phyloP scores from a whole-genome alignment of 2,888 invertebrate genomes.

The Noctua janthina region DNA sequence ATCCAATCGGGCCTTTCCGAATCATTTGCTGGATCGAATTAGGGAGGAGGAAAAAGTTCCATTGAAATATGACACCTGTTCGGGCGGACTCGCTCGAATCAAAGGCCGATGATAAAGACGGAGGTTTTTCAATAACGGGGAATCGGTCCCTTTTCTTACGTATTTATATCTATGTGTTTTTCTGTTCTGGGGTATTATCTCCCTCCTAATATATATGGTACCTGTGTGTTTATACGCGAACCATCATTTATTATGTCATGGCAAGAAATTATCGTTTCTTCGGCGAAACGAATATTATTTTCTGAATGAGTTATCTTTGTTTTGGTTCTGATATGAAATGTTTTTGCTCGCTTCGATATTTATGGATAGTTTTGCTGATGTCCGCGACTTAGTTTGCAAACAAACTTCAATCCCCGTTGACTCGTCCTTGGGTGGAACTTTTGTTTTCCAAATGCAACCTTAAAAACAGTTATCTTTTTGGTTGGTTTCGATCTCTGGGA shows the following conservation, averaged over 20 bases:
- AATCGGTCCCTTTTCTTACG: slow-evolving; percentile 51
- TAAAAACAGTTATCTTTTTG: background rate
- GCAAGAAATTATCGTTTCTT: slow-evolving; percentile 46
- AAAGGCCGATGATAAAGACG: slow-evolving; percentile 61
- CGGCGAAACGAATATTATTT: slow-evolving; percentile 46
- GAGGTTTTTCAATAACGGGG: slow-evolving; percentile 59
- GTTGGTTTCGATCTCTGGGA: background rate
- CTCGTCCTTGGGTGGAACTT: background rate
- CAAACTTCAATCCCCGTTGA: slow-evolving; percentile 13
- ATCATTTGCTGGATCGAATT: slow-evolving; percentile 77
- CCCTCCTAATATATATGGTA: slow-evolving; percentile 45
- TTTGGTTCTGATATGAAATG: slow-evolving; percentile 44
- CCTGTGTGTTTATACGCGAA: slow-evolving; percentile 49
- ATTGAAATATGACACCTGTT: slow-evolving; percentile 80
- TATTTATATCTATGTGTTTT: slow-evolving; percentile 45
- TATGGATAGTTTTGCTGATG: slow-evolving; percentile 25
- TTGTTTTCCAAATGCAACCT: background rate
- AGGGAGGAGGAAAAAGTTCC: slow-evolving; percentile 68
- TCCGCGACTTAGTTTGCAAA: slow-evolving; percentile 12
- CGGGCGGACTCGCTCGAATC: slow-evolving; percentile 63
- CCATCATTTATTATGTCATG: slow-evolving; percentile 50
- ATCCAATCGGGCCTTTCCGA: slow-evolving; percentile 76
- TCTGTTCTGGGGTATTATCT: slow-evolving; percentile 53
- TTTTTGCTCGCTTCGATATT: slow-evolving; percentile 27
- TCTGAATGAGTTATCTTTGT: slow-evolving; percentile 50